These are phyloP conservation scores for Oreochromis niloticus DNA, from an alignment of 2,113 vertebrate species.

Conservation along the genomic window DNA sequence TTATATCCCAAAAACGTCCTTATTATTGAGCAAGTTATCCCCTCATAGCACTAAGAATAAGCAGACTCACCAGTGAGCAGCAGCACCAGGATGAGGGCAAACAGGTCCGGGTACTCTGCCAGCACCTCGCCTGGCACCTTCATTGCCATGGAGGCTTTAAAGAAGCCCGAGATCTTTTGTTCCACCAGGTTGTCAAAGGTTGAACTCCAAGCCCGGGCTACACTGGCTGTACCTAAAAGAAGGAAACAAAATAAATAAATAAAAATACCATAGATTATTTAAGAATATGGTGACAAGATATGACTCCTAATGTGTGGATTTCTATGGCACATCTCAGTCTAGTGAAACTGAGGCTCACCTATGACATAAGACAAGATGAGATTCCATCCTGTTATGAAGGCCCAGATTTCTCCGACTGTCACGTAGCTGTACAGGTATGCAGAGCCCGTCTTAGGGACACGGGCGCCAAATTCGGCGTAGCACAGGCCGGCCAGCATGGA, in stretches of 20 bases:
- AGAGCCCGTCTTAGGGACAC: conserved; percentile 91
- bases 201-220: conserved; percentile 91
- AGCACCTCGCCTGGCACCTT: conserved; percentile 75
- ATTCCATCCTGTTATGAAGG: conserved; percentile 96
- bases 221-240: conserved; percentile 84
- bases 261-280: neutral
- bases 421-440: conserved; percentile 97
- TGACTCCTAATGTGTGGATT: neutral
- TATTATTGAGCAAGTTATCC: neutral
- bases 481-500: conserved; percentile 93
- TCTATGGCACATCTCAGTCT: neutral
- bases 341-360: conserved; percentile 65
- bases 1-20: neutral
- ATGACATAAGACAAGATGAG: conserved; percentile 96
- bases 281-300: neutral
- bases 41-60: neutral
- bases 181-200: conserved; percentile 90
- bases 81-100: conserved; percentile 82
- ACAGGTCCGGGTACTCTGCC: conserved; percentile 85
- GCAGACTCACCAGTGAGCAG: conserved; percentile 84
- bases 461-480: conserved; percentile 94
- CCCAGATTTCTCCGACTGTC: conserved; percentile 95
- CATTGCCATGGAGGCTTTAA: conserved; percentile 72
- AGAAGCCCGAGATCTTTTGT: conserved; percentile 85
- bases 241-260: fast-evolving